Base-by-base conservation (phyloP, 2,888 invertebrate genomes). In the Drosophila phalerata region DNA sequence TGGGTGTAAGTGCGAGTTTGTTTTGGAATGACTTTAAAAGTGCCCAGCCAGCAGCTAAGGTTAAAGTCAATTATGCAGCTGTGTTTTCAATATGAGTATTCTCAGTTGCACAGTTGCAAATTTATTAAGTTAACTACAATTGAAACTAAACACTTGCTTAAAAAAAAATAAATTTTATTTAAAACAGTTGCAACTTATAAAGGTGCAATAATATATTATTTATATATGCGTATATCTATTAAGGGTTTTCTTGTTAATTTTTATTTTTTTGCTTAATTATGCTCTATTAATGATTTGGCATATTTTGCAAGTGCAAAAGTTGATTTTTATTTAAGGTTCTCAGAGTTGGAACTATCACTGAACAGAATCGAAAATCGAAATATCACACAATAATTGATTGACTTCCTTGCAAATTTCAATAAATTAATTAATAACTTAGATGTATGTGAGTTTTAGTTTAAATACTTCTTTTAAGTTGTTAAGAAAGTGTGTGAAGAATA, bases 341-440 rank as follows among this genome's bases (percentile, higher is more conserved):
- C 72, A 48, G 30, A 48, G 45, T 58, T 47, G 77, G 77, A 76
- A 76, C 77, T 76, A 76, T 76, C 76, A 76, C 76, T 73, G 47
- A 69, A 73, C 64, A 55, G 64, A 55, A 67, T 52, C 60, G 48
- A 53, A 32, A 42, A 30, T 45, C 42, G 43, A 68, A 63, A 71
- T 76, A 77, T 77, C 77, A 79, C 79, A 73, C 72, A 76, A 79
- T 73, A 76, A 79, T 77, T 67, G 57, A 78, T 65, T 65, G 64
- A 74, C 67, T 72, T 66, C 13, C 17, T 51, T 42, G 22, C 32
- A 63, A 19, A 28, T 22, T 60, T 42, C 30, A 53, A 67, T 77
- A 73, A 76, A 72, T 76, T 65, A 69, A 42, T 76, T 55, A 73
- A 63, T 63, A 67, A 72, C 17, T 68, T 75, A 49, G 34, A 75